phyloP scores from a whole-genome alignment of 2,888 invertebrate genomes.

The Julus scandinavius region DNA sequence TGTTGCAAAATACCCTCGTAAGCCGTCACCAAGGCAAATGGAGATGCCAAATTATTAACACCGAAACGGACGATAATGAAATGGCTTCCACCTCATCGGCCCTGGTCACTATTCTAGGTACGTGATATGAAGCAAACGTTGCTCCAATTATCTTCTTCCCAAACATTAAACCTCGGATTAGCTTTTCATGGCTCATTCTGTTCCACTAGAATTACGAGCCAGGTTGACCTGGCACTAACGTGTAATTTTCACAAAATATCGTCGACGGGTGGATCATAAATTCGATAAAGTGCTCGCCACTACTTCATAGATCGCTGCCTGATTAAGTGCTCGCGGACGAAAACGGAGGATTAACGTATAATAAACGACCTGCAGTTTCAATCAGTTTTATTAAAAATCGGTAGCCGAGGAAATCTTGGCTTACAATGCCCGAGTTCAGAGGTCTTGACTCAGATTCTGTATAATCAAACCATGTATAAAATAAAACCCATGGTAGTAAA shows the following conservation, averaged over 20 bases:
- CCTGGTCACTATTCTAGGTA: conserved; percentile 49
- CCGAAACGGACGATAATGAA: conserved; percentile 49
- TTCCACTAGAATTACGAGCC: background rate
- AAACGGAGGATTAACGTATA: background rate
- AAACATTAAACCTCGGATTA: conserved; percentile 31
- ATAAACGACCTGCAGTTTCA: conserved; percentile 23
- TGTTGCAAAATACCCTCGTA: conserved; percentile 48
- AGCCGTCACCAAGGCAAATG: conserved; percentile 54
- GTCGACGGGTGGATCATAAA: conserved; percentile 5
- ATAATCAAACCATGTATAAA: background rate
- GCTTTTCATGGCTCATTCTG: conserved; percentile 11
- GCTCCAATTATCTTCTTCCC: conserved; percentile 56
- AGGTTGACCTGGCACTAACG: conserved; percentile 19
- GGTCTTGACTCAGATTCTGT: no score
- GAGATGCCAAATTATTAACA: conserved; percentile 52
- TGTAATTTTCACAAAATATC: conserved; percentile 29
- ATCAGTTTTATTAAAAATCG: background rate
- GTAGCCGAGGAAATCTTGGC: background rate
- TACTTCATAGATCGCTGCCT: conserved; percentile 1
- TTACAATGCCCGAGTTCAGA: no score
- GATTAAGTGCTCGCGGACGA: background rate
- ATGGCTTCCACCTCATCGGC: conserved; percentile 40
- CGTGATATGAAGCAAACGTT: background rate
- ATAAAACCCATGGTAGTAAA: background rate
- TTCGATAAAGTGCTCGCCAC: background rate